Evolutionary conservation across 2,797 vertebrate genomes (phyloP).

Genomic region (Mycteria americana): DNA sequence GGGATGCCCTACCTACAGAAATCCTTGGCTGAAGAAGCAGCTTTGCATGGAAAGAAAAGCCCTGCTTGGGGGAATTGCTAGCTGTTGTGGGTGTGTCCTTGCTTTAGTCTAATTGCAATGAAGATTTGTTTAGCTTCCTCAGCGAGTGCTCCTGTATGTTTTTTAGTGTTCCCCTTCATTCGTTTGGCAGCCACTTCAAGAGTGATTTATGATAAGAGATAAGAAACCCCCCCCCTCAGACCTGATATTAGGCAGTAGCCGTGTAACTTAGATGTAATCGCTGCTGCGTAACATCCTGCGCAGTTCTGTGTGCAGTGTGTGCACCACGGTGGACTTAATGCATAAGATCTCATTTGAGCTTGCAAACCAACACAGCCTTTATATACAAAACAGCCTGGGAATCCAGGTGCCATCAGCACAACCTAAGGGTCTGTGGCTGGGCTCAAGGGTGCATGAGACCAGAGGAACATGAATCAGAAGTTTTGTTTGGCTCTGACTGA

Average conservation of each 20-base stretch:
- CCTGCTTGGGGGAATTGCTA: background rate
- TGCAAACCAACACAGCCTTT: background rate
- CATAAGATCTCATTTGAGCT: background rate
- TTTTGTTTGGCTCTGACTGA: background rate
- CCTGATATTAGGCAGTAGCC: background rate
- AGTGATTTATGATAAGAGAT: background rate
- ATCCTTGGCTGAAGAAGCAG: background rate
- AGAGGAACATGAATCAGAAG: background rate
- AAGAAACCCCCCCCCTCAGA: background rate
- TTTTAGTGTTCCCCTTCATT: background rate
- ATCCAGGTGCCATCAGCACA: background rate
- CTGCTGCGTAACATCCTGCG: background rate
- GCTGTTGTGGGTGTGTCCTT: background rate
- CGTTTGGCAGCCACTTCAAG: background rate
- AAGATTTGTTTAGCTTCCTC: background rate
- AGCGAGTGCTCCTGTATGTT: background rate
- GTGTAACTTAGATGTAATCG: background rate
- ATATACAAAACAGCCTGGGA: background rate
- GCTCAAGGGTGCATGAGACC: background rate
- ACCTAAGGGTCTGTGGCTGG: background rate
- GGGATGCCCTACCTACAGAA: background rate
- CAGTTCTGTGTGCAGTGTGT: background rate
- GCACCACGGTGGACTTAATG: fast-evolving
- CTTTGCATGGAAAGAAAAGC: background rate
- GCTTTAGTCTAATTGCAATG: background rate